Percentiles rank a stretch among this genome's conserved stretches.
phyloP scores from a whole-genome alignment of 2,888 invertebrate species.

The Sinelater perroti region DNA sequence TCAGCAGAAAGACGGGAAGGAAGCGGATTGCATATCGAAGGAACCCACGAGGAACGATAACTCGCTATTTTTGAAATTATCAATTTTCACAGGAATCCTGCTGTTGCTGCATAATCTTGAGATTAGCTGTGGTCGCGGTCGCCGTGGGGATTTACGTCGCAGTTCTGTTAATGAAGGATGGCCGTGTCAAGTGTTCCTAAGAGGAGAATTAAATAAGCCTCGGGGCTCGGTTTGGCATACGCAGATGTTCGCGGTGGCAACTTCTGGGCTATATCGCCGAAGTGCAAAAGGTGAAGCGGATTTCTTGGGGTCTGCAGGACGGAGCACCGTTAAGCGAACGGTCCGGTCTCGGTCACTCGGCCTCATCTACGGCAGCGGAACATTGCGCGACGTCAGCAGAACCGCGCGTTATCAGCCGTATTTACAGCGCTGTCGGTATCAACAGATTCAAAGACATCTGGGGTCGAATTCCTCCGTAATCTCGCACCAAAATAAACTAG shows the following conservation, averaged over 20 bases:
- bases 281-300: conserved; percentile 34
- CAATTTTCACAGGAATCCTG: conserved; percentile 15
- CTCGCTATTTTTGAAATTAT: conserved; percentile 21
- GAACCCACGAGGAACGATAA: conserved; percentile 29
- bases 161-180: conserved; percentile 2
- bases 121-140: conserved; percentile 5
- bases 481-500: conserved; percentile 13
- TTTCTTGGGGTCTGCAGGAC: conserved; percentile 28
- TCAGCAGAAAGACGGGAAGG: conserved; percentile 15
- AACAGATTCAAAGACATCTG: conserved; percentile 16
- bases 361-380: conserved; percentile 24
- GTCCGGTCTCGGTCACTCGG: conserved; percentile 33
- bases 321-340: conserved; percentile 31
- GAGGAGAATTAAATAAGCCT: no score
- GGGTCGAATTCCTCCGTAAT: conserved; percentile 32
- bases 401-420: not conserved
- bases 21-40: conserved; percentile 29
- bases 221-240: not conserved
- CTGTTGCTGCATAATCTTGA: conserved; percentile 7
- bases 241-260: conserved; percentile 4
- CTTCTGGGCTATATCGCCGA: conserved; percentile 26
- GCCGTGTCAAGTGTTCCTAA: no score
- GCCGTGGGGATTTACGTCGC: conserved; percentile 4
- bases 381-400: conserved; percentile 14
- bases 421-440: not conserved